Evolutionary conservation across 1,140 invertebrate species (phyloP).

Genomic region (Arion vulgaris): DNA sequence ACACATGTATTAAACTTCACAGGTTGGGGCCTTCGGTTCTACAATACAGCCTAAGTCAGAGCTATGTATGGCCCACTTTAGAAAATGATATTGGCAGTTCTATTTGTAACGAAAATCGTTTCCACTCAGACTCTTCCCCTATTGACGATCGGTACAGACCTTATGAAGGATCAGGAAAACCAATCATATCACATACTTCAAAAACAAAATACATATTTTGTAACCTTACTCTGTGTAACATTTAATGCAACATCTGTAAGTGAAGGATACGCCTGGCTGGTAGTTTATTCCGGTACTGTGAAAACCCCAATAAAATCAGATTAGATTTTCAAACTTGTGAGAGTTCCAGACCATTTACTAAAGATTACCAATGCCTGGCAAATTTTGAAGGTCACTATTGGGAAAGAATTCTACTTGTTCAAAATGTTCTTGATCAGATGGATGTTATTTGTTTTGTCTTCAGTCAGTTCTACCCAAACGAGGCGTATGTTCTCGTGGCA

Average conservation of each 20-base stretch:
- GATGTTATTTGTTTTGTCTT: constrained; percentile 48
- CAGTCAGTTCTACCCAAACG: constrained; percentile 44
- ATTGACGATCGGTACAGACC: constrained; percentile 53
- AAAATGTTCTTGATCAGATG: constrained; percentile 41
- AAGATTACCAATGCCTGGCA: constrained; percentile 51
- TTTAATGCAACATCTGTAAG: constrained; percentile 40
- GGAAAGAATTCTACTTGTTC: constrained; percentile 54
- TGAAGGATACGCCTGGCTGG: too few relatives aligned
- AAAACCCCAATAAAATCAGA: constrained; percentile 43
- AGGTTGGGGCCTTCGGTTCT: constrained; percentile 45
- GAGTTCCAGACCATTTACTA: neutral
- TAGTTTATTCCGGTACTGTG: constrained; percentile 50
- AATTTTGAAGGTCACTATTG: constrained; percentile 51
- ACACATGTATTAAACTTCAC: constrained; percentile 52
- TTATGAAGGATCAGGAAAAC: constrained; percentile 47
- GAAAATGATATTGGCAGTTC: constrained; percentile 37
- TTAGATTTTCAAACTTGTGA: constrained; percentile 46
- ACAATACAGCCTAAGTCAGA: constrained; percentile 48
- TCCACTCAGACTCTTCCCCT: constrained; percentile 49
- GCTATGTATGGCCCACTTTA: constrained; percentile 49
- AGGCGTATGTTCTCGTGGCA: constrained; percentile 46
- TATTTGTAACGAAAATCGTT: constrained; percentile 45
- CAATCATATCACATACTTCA: constrained; percentile 42
- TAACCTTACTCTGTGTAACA: constrained; percentile 48
- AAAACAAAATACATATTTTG: constrained; percentile 34